Evolutionary conservation across 2,888 invertebrate species (phyloP).

Genomic region (Athalia circularis): DNA sequence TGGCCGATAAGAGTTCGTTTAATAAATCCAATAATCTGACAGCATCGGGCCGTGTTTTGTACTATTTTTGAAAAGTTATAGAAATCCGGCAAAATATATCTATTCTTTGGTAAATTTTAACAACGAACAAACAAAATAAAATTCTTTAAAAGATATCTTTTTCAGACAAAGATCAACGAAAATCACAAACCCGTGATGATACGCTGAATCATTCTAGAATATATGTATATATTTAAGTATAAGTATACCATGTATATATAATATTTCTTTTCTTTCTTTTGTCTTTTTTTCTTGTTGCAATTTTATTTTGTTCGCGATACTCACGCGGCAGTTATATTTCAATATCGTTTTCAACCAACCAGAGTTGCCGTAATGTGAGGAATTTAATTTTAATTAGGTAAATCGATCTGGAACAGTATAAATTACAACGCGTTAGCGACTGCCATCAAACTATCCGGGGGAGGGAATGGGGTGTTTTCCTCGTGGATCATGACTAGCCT

Average conservation of each 20-base stretch:
- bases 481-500: conserved; percentile 82
- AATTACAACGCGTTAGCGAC: conserved; percentile 9
- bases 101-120: neutral
- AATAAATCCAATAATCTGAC: neutral
- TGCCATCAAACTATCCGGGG: conserved; percentile 64
- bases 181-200: too few species aligned
- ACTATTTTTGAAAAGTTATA: neutral
- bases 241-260: too few species aligned
- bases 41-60: neutral
- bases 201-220: too few species aligned
- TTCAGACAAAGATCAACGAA: too few species aligned
- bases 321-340: neutral
- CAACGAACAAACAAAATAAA: neutral
- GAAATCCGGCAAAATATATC: neutral
- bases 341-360: neutral
- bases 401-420: conserved; percentile 4
- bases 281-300: neutral
- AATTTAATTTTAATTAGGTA: neutral
- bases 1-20: neutral
- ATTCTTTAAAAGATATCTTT: neutral
- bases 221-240: too few species aligned
- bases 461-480: conserved; percentile 82
- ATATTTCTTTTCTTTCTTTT: neutral
- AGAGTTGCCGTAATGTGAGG: neutral
- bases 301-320: neutral